Evolutionary conservation across 2,797 vertebrate genomes (phyloP), one percentile per base, ranked within the genome.

Genomic region (Rhinophrynus dorsalis): DNA sequence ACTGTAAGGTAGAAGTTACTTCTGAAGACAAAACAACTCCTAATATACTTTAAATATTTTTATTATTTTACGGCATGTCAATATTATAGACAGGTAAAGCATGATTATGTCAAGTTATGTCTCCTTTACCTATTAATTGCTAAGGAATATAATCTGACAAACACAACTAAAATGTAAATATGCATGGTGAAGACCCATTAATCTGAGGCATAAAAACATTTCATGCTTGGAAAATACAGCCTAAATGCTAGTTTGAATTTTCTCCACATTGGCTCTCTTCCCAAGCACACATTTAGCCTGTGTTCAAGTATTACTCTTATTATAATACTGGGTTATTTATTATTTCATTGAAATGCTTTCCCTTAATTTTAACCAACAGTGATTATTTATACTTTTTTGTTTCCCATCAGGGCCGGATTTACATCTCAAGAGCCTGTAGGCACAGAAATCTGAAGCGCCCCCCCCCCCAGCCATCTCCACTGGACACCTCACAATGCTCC

Each of bases 141-240:
- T 33, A 32, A 57, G 45, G 35, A 44, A 44, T 44, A 51, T 66
- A 66, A 59, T 60, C 47, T 60, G 54, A 60, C 45, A 66, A 66
- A 73, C 62, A 50, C 54, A 73, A 66, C 67, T 60, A 65, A 65
- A 66, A 73, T 59, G 21, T 50, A 66, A 65, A 67, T 52, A 59
- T 29, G 35, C 11, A 23, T 13, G 37, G 17, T 24, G 23, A 18
- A 73, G 20, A 12, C 8, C 21, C 55, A 59, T 65, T 73, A 59
- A 65, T 73, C 69, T 18, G 26, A 20, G 47, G 24, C 17, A 40
- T 6, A 65, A 54, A 35, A 71, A 26, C 50, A 64, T 59, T 72
- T 72, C 44, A 59, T 73, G 54, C 15, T 18, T 57, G 15, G 26
- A 59, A 44, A 27, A 66, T 29, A 55, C 35, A 27, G 32, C 30